Percentiles rank a stretch among this genome's conserved stretches.
Conservation (phyloP, 1,140 invertebrate species). For the Idris sp. region DNA sequence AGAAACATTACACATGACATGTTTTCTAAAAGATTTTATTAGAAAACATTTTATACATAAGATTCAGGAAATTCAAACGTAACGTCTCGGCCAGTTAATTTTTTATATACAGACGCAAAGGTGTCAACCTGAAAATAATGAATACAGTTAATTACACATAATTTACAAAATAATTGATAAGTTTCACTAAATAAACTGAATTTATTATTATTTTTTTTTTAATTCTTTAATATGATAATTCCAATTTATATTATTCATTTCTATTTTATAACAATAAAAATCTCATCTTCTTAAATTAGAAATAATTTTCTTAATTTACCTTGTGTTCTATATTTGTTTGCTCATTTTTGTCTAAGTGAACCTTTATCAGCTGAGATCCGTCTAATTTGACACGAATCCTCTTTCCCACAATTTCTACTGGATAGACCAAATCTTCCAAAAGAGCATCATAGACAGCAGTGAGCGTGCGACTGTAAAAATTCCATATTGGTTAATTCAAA, state of each 20-base stretch:
- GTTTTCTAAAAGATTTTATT: no score
- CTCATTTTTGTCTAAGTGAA: conserved; percentile 98
- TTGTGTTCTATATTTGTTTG: conserved; percentile 99
- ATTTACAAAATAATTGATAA: no score
- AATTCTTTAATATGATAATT: conserved; percentile 1
- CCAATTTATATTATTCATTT: conserved; percentile 14
- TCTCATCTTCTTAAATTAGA: no score
- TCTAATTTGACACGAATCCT: conserved; percentile 97
- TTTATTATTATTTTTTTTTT: no score
- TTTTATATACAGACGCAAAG: conserved; percentile 99
- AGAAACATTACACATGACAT: no score
- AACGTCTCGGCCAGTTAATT: conserved; percentile 98
- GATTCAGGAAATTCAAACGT: conserved; percentile 99
- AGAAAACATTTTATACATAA: no score
- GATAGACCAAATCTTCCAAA: conserved; percentile 98
- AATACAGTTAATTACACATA: not conserved
- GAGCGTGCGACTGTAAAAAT: conserved; percentile 87
- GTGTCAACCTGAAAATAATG: conserved; percentile 91
- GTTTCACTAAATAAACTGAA: no score
- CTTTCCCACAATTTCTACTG: conserved; percentile 99
- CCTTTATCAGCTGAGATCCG: conserved; percentile 97
- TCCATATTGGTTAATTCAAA: no score
- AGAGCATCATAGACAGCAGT: conserved; percentile 98
- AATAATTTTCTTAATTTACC: conserved; percentile 83
- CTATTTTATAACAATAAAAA: no score